Base-by-base conservation (phyloP, 1,140 invertebrate genomes). In the Zophobas atratus region DNA sequence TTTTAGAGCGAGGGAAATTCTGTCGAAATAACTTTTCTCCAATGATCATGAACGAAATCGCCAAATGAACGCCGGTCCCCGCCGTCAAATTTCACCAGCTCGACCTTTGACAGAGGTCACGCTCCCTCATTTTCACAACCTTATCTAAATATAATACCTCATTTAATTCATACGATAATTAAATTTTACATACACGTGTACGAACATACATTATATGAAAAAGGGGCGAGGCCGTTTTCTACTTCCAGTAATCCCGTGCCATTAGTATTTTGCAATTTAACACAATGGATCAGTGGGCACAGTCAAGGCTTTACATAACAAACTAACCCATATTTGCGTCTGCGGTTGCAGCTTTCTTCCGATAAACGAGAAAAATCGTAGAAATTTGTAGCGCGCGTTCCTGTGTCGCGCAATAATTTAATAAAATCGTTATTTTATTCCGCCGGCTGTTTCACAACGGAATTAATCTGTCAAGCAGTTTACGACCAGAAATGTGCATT, bases 401-500 rank as follows among this genome's bases (percentile, higher is more conserved):
- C 43, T 46, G 6, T 46, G 43, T 3, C 49, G 20, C n/a, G 49
- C 60, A 41, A 67, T 67, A 67, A 67, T 43, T 67, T 2, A n/a
- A 51, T 51, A 51, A 51, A 51, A 51, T 20, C 4, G 49, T 51
- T 6, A 51, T 51, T 51, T 51, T 51, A 51, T 51, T 51, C 49
- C 4, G 43, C 3, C 43, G 36, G 39, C 55, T n/a, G 49, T 73
- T 57, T 73, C 71, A 38, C 49, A 43, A 73, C 1, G 34, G 55
- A 73, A 73, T 73, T 73, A 73, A 73, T 73, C 55, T 53, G 55
- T 73, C 55, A 73, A 73, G 60, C 43, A 39, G 71, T 73, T 73
- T 56, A 73, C 51, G 55, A 57, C n/a, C 51, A 73, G 71, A 73
- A 73, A 73, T 73, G 71, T 73, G 71, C 71, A 73, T 73, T 73